A percentile compares a stretch with the other conserved stretches of the same genome.
phyloP scores from a whole-genome alignment of 1,140 invertebrate species.

The Tetramorium parvispinum region DNA sequence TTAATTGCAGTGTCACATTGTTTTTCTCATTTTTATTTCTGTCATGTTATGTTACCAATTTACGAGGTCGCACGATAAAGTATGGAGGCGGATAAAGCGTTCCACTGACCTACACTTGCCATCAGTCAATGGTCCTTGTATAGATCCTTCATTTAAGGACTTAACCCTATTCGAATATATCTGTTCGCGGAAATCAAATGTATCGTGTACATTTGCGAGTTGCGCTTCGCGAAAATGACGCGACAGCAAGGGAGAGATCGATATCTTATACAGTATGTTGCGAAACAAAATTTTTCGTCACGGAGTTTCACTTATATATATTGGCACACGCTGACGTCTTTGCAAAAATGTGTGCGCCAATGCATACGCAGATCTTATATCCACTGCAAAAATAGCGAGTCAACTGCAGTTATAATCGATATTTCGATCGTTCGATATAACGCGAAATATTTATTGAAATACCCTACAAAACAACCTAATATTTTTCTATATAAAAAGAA shows the following conservation, averaged over 20 bases:
- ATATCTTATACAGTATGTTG: not conserved
- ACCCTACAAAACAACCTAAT: not conserved
- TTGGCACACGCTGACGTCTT: not conserved
- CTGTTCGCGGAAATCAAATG: constrained; percentile 9
- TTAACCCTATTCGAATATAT: constrained; percentile 37
- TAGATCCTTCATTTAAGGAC: constrained; percentile 28
- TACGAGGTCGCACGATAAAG: constrained; percentile 54
- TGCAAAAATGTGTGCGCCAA: not conserved
- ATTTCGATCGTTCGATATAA: constrained; percentile 21
- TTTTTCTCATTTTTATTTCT: constrained; percentile 21
- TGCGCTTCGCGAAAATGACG: not conserved
- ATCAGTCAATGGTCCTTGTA: constrained; percentile 44
- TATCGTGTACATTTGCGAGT: not conserved
- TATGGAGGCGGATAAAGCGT: constrained; percentile 32
- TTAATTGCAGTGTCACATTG: not conserved
- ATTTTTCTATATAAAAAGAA: not conserved
- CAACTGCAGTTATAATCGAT: constrained; percentile 18
- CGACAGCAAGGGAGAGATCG: constrained; percentile 5
- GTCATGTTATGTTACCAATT: constrained; percentile 45
- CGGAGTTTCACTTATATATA: not conserved
- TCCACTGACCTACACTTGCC: constrained; percentile 63
- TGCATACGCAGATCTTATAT: not conserved
- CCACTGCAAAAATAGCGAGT: constrained; percentile 4
- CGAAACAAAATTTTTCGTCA: not conserved
- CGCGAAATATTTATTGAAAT: not conserved